These are phyloP conservation scores for Nomada fabriciana DNA, from an alignment of 2,888 invertebrate species.

Conservation along the genomic window DNA sequence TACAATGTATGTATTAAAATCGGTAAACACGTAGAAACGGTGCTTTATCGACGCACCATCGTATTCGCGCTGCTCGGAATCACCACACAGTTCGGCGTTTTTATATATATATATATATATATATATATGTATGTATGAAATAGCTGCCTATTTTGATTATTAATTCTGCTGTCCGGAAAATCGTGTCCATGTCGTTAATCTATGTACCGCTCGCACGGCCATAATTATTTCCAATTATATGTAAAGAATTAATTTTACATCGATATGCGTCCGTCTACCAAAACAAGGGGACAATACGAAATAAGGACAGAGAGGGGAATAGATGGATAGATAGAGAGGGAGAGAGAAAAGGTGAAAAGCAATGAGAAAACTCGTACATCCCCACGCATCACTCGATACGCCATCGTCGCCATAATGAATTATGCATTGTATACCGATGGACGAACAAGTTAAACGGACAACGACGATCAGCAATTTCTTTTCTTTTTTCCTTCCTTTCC, in stretches of 20 bases:
- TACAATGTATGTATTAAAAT: slow-evolving; percentile 38
- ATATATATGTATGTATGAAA: background rate
- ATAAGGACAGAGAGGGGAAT: background rate
- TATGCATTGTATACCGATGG: background rate
- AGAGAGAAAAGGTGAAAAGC: background rate
- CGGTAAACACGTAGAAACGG: slow-evolving; percentile 26
- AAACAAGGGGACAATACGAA: background rate
- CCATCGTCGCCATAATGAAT: background rate
- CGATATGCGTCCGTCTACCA: background rate
- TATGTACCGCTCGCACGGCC: background rate
- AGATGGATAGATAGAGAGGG: background rate
- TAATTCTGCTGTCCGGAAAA: slow-evolving; percentile 1
- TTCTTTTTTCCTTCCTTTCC: background rate
- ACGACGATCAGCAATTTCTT: slow-evolving; percentile 20
- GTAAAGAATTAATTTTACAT: slow-evolving; percentile 12
- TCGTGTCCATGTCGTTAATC: background rate
- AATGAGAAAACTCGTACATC: background rate
- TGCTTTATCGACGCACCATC: background rate
- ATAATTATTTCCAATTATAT: background rate
- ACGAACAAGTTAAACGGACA: slow-evolving; percentile 40
- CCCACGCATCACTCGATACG: slow-evolving; percentile 5
- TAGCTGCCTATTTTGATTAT: slow-evolving; percentile 45
- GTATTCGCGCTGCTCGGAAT: background rate
- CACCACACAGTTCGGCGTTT: background rate
- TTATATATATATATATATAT: no score